phyloP scores from a whole-genome alignment of 2,797 vertebrate species.

The Tarsius wallacei region DNA sequence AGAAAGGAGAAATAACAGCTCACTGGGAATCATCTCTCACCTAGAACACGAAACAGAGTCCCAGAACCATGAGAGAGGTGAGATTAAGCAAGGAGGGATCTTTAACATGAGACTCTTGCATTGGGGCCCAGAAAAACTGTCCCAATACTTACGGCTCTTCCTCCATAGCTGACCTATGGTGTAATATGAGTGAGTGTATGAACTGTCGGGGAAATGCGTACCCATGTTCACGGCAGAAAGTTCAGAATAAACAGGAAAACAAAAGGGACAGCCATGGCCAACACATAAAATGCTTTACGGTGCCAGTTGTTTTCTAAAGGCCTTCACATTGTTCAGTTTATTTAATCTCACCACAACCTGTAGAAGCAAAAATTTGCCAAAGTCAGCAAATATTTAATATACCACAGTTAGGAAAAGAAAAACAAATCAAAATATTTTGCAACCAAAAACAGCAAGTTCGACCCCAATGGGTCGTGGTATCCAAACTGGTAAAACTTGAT shows the following conservation, averaged over 20 bases:
- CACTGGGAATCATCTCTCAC: not conserved
- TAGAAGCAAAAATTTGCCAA: not conserved
- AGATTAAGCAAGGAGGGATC: not conserved
- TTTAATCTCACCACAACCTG: conserved; percentile 8
- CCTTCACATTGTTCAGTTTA: not conserved
- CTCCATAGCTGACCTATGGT: not conserved
- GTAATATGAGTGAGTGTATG: not conserved
- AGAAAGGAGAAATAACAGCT: not conserved
- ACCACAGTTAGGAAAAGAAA: not conserved
- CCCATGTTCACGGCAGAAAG: not conserved
- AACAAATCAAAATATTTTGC: not conserved
- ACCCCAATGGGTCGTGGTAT: not conserved
- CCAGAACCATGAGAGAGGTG: not conserved
- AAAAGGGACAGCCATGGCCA: not conserved
- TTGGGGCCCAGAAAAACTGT: not conserved
- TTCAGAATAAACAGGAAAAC: not conserved
- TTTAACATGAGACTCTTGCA: not conserved
- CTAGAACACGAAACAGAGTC: not conserved
- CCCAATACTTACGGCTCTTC: not conserved
- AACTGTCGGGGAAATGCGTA: not conserved
- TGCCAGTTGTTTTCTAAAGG: not conserved
- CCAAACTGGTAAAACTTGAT: not conserved
- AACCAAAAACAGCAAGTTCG: not conserved
- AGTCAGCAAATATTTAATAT: not conserved
- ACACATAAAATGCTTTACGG: not conserved